Conservation (phyloP, 92 coral and sea anemone species). For the Hydrozoanthus gracilis region DNA sequence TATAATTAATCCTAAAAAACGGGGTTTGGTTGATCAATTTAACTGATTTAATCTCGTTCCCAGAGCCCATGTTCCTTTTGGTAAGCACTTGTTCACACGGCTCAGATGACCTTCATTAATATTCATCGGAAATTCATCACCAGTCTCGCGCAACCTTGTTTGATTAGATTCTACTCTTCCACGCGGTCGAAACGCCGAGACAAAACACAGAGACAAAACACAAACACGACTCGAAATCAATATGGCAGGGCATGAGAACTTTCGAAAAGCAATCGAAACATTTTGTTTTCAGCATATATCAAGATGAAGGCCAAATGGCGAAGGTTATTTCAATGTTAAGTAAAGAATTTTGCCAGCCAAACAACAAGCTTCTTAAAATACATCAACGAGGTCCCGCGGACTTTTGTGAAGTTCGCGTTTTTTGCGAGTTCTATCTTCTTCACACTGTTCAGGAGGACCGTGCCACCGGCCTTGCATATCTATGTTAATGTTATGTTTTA, state of each 20-base stretch:
- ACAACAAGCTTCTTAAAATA: slow-evolving; percentile 12
- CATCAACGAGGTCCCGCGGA: slow-evolving; percentile 31
- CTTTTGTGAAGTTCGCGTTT: slow-evolving; percentile 27
- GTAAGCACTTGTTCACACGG: slow-evolving; percentile 23
- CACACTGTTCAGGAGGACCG: slow-evolving; percentile 39
- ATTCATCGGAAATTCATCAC: slow-evolving; percentile 11
- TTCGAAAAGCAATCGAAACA: too few relatives aligned
- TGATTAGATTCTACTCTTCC: slow-evolving; percentile 32
- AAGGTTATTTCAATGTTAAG: slow-evolving; percentile 3
- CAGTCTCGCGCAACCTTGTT: slow-evolving; percentile 28
- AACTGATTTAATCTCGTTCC: too few relatives aligned
- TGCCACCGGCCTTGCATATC: not conserved
- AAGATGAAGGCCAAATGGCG: slow-evolving; percentile 6
- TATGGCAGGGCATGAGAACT: too few relatives aligned
- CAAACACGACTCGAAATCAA: too few relatives aligned
- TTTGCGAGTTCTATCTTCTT: slow-evolving; percentile 29
- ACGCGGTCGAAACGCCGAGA: slow-evolving; percentile 6
- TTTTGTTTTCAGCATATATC: too few relatives aligned
- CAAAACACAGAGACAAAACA: too few relatives aligned
- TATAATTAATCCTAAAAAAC: too few relatives aligned
- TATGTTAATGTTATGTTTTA: not conserved
- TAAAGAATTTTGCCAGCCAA: slow-evolving; percentile 3
- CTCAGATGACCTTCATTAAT: slow-evolving; percentile 15
- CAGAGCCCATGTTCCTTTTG: too few relatives aligned
- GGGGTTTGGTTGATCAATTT: too few relatives aligned